phyloP scores from a whole-genome alignment of 2,113 vertebrate genomes.

The Epinephelus cyanopodus region DNA sequence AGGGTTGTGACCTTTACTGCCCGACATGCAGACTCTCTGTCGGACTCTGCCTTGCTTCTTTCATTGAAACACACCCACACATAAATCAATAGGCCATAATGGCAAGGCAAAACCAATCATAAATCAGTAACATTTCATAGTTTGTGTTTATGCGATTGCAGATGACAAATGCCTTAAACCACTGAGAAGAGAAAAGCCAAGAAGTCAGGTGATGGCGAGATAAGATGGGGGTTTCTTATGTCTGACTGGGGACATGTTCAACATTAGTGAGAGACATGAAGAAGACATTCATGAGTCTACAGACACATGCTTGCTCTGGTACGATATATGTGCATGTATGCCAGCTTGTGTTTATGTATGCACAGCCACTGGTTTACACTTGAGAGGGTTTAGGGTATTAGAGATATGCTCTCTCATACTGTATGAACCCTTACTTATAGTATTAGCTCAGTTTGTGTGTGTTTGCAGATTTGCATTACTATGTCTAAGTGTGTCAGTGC shows the following conservation, averaged over 20 bases:
- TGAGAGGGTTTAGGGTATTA: slow-evolving; percentile 7
- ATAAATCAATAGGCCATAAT: background rate
- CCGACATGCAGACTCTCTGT: background rate
- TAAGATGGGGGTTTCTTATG: background rate
- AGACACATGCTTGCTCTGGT: background rate
- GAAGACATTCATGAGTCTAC: background rate
- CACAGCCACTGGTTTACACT: background rate
- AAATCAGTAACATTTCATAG: background rate
- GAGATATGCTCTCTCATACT: background rate
- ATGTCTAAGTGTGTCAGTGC: background rate
- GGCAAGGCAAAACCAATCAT: background rate
- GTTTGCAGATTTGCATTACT: background rate
- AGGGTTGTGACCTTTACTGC: slow-evolving; percentile 6
- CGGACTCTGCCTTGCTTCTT: too few species aligned
- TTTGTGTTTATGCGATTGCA: background rate
- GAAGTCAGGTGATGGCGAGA: background rate
- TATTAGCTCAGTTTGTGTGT: slow-evolving; percentile 13
- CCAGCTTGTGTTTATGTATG: slow-evolving; percentile 2
- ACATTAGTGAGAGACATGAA: background rate
- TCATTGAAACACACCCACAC: background rate
- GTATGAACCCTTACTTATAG: slow-evolving; percentile 28
- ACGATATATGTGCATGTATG: background rate
- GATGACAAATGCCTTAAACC: background rate
- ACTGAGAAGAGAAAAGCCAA: background rate
- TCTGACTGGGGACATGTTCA: background rate